Conservation (phyloP, 53 echinoderm and acorn worm species). For the Paelopatides confundens region DNA sequence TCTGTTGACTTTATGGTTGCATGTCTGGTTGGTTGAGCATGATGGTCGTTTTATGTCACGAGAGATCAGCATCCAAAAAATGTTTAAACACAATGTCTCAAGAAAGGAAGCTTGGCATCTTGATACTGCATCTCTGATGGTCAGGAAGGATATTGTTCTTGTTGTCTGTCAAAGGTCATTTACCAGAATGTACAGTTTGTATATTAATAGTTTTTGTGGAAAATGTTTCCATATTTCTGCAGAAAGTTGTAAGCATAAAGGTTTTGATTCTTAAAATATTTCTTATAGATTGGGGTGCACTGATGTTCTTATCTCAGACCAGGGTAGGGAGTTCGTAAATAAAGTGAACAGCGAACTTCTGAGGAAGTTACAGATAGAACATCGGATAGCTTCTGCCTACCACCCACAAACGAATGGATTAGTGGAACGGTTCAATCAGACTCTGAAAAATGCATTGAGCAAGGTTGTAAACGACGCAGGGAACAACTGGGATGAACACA, state of each 20-base stretch:
- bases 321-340: constrained; percentile 2
- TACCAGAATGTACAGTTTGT: no score
- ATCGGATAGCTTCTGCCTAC: constrained; percentile 4
- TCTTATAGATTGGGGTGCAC: background rate
- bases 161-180: background rate
- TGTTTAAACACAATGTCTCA: no score
- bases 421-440: constrained; percentile 2
- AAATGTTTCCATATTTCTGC: no score
- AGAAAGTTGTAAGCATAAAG: background rate
- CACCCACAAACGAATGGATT: constrained; percentile 26
- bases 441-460: background rate
- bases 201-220: no score
- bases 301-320: constrained; percentile 3
- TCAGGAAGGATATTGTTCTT: no score
- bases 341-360: background rate
- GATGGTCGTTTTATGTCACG: no score
- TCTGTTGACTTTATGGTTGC: no score
- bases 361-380: background rate
- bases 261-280: no score
- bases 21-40: no score
- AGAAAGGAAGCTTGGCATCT: no score
- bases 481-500: constrained; percentile 1
- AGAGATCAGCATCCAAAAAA: no score
- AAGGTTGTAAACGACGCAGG: background rate
- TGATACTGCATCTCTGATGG: no score